phyloP scores from a whole-genome alignment of 2,113 vertebrate species.

The Tringa solitaria region DNA sequence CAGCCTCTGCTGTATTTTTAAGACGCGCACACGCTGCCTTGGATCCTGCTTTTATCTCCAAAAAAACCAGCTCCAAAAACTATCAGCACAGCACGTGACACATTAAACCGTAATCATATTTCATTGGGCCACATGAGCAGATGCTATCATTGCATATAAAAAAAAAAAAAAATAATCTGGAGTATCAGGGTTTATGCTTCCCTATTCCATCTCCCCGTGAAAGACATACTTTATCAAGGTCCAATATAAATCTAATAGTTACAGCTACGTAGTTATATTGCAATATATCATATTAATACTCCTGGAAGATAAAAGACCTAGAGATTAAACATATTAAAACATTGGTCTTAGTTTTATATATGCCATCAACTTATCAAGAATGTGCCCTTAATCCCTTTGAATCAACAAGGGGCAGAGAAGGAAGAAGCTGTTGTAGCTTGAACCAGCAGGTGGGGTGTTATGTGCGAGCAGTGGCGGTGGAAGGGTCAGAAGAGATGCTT shows the following conservation, averaged over 20 bases:
- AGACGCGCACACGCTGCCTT: not conserved
- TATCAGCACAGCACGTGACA: not conserved
- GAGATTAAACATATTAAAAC: not conserved
- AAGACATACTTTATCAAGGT: not conserved
- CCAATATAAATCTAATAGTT: not conserved
- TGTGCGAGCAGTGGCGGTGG: accelerated
- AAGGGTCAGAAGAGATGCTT: not conserved
- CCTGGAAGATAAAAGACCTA: not conserved
- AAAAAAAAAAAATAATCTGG: not conserved
- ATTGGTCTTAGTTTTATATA: not conserved
- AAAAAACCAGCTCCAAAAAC: not conserved
- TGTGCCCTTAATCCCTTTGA: not conserved
- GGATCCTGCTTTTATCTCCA: not conserved
- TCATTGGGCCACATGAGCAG: not conserved
- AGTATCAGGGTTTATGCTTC: not conserved
- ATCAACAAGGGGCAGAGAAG: not conserved
- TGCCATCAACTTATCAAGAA: not conserved
- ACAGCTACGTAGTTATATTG: not conserved
- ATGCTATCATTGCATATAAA: not conserved
- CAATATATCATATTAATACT: not conserved
- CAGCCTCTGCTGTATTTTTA: not conserved
- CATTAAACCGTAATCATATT: not conserved
- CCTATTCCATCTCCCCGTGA: not conserved
- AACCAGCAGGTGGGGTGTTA: not conserved
- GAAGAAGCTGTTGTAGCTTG: not conserved